Base-by-base conservation (phyloP, 2,113 vertebrate species). In the Nestor notabilis region DNA sequence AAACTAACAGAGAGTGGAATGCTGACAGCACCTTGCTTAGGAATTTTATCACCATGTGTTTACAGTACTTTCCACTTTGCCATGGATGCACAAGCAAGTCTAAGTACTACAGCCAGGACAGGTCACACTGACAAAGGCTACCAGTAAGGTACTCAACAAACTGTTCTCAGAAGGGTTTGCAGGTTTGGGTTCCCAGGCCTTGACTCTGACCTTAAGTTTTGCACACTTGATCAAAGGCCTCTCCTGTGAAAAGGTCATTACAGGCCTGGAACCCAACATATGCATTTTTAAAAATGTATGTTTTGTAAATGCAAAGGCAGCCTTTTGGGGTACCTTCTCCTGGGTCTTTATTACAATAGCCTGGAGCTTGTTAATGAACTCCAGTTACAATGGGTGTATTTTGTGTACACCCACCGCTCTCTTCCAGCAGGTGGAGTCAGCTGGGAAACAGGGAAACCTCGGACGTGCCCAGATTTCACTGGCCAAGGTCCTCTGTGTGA, bases 201-300 rank as follows among this genome's bases (percentile, higher is more conserved):
- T 63, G 28, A 25, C 35, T 76, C 46, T 78, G 52, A 24, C 47
- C 66, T 64, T 39, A 65, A 55, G 35, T 31, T 31, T 44, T 79
- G 20, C 23, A 53, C 15, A 8, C 13, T 80, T 93, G 23, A 37
- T n/a, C 82, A 72, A 65, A 69, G 43, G 24, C 31, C 12, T 75
- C 9, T 79, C 39, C 12, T 1, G 4, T 24, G 19, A 43, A 87
- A 77, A 78, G 20, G 27, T 56, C 33, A 11, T 70, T 72, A 24
- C 13, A 35, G 78, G 60, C 28, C 60, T 84, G 50, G 11, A 78
- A 79, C 10, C 16, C 33, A 71, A 31, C 2, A 27, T 3, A 15
- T 0, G 35, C 7, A 0, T 64, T n/a, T 33, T 83, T 19, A 35
- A 58, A n/a, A 21, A 15, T 23, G 15, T 35, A 33, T n/a, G 53